phyloP scores from a whole-genome alignment of 2,113 vertebrate genomes.

The Cyphomyrus plagiostoma region DNA sequence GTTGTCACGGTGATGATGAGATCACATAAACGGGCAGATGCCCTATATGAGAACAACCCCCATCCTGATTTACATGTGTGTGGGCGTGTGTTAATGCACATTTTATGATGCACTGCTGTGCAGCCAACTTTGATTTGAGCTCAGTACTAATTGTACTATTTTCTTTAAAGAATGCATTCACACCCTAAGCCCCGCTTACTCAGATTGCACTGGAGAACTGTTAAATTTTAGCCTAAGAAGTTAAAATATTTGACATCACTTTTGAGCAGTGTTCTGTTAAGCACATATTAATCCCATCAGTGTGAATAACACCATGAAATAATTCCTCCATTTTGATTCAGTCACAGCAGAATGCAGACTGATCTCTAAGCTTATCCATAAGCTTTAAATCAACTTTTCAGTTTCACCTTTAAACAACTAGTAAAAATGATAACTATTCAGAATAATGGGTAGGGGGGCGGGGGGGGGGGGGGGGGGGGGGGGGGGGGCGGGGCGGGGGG shows the following conservation, averaged over 20 bases:
- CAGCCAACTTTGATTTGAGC: background rate
- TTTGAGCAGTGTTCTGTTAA: background rate
- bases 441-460: background rate
- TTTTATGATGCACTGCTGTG: background rate
- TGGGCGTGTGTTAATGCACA: background rate
- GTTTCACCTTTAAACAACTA: background rate
- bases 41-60: background rate
- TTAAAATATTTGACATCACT: background rate
- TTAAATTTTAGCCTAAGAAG: background rate
- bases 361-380: background rate
- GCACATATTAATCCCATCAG: background rate
- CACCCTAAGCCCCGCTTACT: background rate
- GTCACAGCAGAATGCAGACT: background rate
- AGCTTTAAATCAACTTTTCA: background rate
- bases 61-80: background rate
- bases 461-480: no score
- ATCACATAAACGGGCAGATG: background rate
- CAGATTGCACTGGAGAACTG: background rate
- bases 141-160: background rate
- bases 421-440: background rate
- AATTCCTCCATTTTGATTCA: background rate
- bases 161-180: background rate
- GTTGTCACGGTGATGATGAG: background rate
- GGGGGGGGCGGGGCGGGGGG: no score
- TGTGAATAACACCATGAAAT: background rate